These are phyloP conservation scores for Drosophila setosimentum DNA, from an alignment of 2,888 invertebrate genomes.

Conservation along the genomic window DNA sequence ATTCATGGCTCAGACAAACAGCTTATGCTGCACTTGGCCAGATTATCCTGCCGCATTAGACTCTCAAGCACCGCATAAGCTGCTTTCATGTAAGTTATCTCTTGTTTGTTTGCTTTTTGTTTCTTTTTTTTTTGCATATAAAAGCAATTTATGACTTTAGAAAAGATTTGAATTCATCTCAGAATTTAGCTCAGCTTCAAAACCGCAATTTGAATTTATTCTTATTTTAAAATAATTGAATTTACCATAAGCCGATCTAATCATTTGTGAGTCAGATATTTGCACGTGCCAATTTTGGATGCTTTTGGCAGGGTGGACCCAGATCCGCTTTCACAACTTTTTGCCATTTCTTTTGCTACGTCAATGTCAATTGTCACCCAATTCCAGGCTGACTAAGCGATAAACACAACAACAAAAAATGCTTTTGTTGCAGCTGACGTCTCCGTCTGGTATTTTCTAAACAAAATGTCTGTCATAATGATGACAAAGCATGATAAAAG, in stretches of 20 bases:
- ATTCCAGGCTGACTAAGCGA: conserved; percentile 17
- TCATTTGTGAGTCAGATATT: conserved; percentile 32
- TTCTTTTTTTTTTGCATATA: neutral
- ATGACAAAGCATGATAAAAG: conserved; percentile 26
- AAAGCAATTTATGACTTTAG: conserved; percentile 21
- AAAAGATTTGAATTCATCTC: neutral
- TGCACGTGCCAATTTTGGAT: conserved; percentile 49
- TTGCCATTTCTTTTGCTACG: conserved; percentile 23
- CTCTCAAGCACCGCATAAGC: conserved; percentile 18
- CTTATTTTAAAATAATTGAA: neutral
- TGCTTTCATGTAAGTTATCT: conserved; percentile 39
- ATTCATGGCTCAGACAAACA: conserved; percentile 45
- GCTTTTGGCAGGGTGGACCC: conserved; percentile 17
- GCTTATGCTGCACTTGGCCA: conserved; percentile 37
- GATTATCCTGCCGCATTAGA: conserved; percentile 33
- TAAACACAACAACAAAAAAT: conserved; percentile 19
- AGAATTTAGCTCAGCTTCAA: neutral
- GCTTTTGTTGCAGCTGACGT: conserved; percentile 20
- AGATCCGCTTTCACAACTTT: conserved; percentile 15
- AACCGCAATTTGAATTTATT: neutral
- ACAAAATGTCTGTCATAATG: conserved; percentile 24
- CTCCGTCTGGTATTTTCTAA: conserved; percentile 24
- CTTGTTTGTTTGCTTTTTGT: neutral
- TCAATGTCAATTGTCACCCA: conserved; percentile 40
- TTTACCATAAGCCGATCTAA: neutral